A percentile compares a stretch with the other conserved stretches of the same genome.
Conservation (phyloP, 2,113 vertebrate species). For the Misgurnus mizolepis region DNA sequence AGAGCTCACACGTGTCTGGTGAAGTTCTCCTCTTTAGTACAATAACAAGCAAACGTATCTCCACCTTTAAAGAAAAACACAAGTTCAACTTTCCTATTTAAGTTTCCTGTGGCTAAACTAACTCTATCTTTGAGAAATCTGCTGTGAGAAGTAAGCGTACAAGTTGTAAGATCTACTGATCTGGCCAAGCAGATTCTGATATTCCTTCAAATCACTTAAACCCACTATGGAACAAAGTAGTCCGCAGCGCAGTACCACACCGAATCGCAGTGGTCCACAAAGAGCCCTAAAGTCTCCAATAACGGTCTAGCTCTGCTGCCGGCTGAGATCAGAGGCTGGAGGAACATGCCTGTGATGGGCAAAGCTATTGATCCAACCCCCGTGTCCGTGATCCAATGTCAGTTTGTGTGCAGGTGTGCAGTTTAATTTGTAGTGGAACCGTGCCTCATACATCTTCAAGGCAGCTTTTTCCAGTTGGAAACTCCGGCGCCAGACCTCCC, state of each 20-base stretch:
- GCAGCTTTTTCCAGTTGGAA: conserved; percentile 31
- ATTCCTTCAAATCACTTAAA: conserved; percentile 28
- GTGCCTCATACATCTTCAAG: neutral
- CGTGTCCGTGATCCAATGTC: neutral
- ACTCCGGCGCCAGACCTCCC: conserved; percentile 35
- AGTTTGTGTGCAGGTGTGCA: neutral
- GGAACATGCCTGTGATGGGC: neutral
- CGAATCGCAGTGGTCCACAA: neutral
- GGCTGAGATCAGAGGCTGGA: conserved; percentile 27
- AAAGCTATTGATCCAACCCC: neutral
- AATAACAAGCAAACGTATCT: conserved; percentile 20
- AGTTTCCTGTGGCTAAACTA: conserved; percentile 13
- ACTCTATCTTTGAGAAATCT: conserved; percentile 7
- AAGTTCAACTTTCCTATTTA: neutral
- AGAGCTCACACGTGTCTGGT: neutral
- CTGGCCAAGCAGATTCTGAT: neutral
- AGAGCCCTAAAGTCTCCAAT: neutral
- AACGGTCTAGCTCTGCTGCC: neutral
- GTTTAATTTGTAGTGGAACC: neutral
- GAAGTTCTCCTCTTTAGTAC: neutral
- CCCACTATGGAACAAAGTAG: conserved; percentile 11
- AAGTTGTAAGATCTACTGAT: neutral
- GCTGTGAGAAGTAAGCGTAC: conserved; percentile 2
- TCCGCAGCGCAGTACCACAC: neutral
- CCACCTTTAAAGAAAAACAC: conserved; percentile 30